Evolutionary conservation across 2,113 vertebrate genomes (phyloP), one percentile per base, ranked within the genome.

Genomic region (Vidua macroura): DNA sequence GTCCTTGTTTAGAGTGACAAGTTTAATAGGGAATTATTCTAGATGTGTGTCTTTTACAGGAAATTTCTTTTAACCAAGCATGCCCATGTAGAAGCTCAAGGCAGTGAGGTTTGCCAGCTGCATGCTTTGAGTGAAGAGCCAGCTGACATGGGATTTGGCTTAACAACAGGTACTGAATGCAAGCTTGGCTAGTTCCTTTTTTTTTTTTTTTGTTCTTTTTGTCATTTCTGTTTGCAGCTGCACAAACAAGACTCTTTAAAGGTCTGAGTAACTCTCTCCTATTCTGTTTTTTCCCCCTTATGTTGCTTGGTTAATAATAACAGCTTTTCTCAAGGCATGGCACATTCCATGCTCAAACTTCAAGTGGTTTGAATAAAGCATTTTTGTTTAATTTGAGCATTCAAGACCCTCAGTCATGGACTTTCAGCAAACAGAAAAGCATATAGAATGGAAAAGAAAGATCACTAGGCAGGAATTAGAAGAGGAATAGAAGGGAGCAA

Each of bases 21-120:
- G 24, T 59, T 76, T 81, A 85, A 73, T 66, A 5, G 2, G 27
- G 49, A 79, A 20, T 93, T 48, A 64, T 66, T 90, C 74, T 67
- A 82, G 93, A 63, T 28, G 9, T 49, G n/a, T 64, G 6, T 88
- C 56, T 69, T 95, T 88, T 95, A 72, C 88, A 99, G 99, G 94
- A 99, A 99, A 97, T 99, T 98, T 96, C 98, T 99, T 92, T 97
- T 99, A 97, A 99, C 98, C 39, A 99, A 99, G 88, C 98, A 96
- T 56, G 97, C 98, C 92, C 98, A 98, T 84, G 98, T 98, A 90
- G 98, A 97, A 48, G 97, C 98, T 73, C 98, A 98, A 82, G 98
- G 98, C 70, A 98, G 97, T 46, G 98, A 97, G 17, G 97, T 98
- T 82, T 99, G 99, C 97, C 99, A 99, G 92, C 97, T 99, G 28